A percentile compares a stretch with the other conserved stretches of the same genome.
Conservation (phyloP, 2,888 invertebrate species). For the Scaptodrosophila latifasciaeformis region DNA sequence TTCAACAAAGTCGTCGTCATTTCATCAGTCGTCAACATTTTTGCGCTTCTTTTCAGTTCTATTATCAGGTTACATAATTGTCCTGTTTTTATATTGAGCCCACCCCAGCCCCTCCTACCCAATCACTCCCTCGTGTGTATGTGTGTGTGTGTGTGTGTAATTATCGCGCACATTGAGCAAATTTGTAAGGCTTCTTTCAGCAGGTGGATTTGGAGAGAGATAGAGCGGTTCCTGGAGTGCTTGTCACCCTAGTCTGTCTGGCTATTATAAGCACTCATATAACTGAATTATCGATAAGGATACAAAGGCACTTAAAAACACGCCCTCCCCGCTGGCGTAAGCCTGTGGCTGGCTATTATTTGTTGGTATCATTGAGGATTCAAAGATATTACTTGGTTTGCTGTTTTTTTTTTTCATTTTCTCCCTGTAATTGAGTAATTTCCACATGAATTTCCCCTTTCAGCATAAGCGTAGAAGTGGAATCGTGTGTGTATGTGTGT, state of each 20-base stretch:
- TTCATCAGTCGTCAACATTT: constrained; percentile 1
- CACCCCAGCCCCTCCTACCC: constrained; percentile 12
- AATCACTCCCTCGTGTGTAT: constrained; percentile 23
- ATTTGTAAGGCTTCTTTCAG: constrained; percentile 14
- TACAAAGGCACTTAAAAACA: constrained; percentile 24
- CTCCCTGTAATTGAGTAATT: constrained; percentile 64
- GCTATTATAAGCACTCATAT: not conserved
- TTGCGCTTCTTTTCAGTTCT: constrained; percentile 27
- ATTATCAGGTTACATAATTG: constrained; percentile 66
- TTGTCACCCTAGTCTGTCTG: constrained; percentile 21
- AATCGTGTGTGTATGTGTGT: constrained; percentile 8
- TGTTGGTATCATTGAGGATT: no score
- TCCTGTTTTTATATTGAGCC: constrained; percentile 42
- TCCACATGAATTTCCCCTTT: constrained; percentile 69
- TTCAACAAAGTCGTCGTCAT: constrained; percentile 51
- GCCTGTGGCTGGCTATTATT: not conserved
- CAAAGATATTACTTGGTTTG: no score
- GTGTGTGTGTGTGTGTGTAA: constrained; percentile 37
- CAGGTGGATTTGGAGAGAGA: constrained; percentile 46
- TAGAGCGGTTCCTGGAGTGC: constrained; percentile 47
- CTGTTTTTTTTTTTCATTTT: constrained; percentile 3
- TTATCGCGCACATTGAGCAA: constrained; percentile 46
- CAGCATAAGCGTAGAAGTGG: no score
- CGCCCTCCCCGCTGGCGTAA: constrained; percentile 14
- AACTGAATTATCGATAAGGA: constrained; percentile 19